These are phyloP conservation scores for Notocelia uddmanniana DNA, from an alignment of 2,888 invertebrate genomes.

Conservation along the genomic window DNA sequence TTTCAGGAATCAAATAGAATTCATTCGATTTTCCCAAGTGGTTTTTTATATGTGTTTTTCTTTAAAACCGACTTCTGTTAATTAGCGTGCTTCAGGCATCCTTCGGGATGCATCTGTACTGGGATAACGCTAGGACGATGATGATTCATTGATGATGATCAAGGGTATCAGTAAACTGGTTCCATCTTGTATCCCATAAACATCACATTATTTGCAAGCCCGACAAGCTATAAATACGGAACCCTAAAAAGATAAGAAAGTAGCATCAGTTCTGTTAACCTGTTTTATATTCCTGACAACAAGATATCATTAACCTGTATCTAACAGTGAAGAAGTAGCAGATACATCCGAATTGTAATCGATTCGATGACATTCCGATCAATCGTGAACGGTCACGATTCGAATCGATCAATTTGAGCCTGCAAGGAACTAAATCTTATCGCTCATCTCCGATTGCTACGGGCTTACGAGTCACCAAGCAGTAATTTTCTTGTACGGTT, in stretches of 20 bases:
- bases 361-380: conserved; percentile 37
- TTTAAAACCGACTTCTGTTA: neutral
- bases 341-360: conserved; percentile 29
- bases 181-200: neutral
- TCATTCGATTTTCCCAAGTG: neutral
- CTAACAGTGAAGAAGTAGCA: conserved; percentile 4
- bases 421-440: conserved; percentile 23
- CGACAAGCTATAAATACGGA: neutral
- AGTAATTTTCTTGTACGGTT: conserved; percentile 5
- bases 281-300: conserved; percentile 2
- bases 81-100: too few species aligned
- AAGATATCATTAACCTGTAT: conserved; percentile 11
- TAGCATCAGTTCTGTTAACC: neutral
- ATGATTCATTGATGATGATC: too few species aligned
- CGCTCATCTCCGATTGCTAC: conserved; percentile 18
- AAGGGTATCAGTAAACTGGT: neutral
- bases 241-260: neutral
- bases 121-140: too few species aligned
- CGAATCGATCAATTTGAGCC: conserved; percentile 25
- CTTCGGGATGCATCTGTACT: too few species aligned
- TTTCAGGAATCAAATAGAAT: neutral
- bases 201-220: neutral
- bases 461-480: neutral
- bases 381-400: conserved; percentile 33
- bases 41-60: neutral